These are phyloP conservation scores for Leuciscus waleckii DNA, from an alignment of 2,797 vertebrate genomes.

Conservation along the genomic window DNA sequence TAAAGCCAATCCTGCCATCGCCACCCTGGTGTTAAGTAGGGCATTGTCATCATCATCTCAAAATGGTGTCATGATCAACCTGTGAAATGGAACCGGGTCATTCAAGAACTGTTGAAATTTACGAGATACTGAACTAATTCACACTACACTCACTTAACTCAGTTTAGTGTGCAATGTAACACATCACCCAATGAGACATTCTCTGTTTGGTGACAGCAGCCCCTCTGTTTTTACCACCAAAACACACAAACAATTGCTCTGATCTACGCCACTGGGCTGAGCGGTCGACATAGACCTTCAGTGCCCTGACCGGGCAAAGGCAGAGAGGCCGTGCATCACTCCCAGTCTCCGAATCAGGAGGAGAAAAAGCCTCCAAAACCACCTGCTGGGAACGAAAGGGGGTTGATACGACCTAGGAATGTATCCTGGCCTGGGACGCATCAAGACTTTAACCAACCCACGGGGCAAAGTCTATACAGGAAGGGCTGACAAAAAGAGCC, in stretches of 20 bases:
- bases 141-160: background rate
- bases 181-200: too few relatives aligned
- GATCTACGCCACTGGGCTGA: too few relatives aligned
- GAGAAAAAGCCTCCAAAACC: too few relatives aligned
- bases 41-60: background rate
- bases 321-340: too few relatives aligned
- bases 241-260: too few relatives aligned
- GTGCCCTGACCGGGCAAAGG: too few relatives aligned
- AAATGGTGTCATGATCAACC: constrained; percentile 19
- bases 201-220: too few relatives aligned
- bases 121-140: background rate
- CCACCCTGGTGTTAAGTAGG: constrained; percentile 26
- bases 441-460: background rate
- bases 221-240: too few relatives aligned
- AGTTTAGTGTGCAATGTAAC: background rate
- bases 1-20: background rate
- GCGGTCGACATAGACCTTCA: too few relatives aligned
- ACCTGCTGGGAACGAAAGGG: too few relatives aligned
- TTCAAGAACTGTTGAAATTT: background rate
- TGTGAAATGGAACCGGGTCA: background rate
- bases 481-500: background rate
- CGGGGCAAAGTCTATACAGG: background rate
- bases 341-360: accelerated
- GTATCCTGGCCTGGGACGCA: background rate
- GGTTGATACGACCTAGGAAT: too few relatives aligned